A percentile compares a stretch with the other conserved stretches of the same genome.
These are phyloP conservation scores for Rhegmatorhina hoffmannsi DNA, from an alignment of 2,113 vertebrate species.

Conservation along the genomic window DNA sequence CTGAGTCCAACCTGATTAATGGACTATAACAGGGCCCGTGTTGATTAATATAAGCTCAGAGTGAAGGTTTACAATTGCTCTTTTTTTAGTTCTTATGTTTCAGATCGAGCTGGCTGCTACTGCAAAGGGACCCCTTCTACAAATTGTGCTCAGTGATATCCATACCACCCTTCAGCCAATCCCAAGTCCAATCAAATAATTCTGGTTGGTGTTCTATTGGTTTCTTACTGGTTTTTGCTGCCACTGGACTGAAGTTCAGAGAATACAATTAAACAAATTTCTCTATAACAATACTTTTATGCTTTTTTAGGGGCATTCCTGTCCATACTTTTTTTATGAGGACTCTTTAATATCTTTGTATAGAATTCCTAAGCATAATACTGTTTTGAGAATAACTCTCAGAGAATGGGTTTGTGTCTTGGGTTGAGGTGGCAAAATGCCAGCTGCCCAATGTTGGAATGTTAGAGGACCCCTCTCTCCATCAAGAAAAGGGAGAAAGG, in stretches of 20 bases:
- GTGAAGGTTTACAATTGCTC: not conserved
- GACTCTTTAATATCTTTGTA: not conserved
- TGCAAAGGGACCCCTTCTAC: not conserved
- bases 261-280: not conserved
- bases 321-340: not conserved
- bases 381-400: not conserved
- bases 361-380: not conserved
- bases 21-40: accelerated
- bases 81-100: not conserved
- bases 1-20: too few relatives aligned
- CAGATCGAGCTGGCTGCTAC: not conserved
- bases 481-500: too few relatives aligned
- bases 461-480: too few relatives aligned
- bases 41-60: not conserved
- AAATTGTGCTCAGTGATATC: accelerated
- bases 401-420: not conserved
- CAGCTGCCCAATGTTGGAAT: too few relatives aligned
- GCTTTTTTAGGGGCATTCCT: not conserved
- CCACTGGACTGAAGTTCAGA: not conserved
- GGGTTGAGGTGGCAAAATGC: too few relatives aligned
- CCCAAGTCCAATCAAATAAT: not conserved
- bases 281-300: not conserved
- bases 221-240: not conserved
- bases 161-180: accelerated
- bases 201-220: not conserved